phyloP scores from a whole-genome alignment of 2,113 vertebrate species.

The Chionomys nivalis region DNA sequence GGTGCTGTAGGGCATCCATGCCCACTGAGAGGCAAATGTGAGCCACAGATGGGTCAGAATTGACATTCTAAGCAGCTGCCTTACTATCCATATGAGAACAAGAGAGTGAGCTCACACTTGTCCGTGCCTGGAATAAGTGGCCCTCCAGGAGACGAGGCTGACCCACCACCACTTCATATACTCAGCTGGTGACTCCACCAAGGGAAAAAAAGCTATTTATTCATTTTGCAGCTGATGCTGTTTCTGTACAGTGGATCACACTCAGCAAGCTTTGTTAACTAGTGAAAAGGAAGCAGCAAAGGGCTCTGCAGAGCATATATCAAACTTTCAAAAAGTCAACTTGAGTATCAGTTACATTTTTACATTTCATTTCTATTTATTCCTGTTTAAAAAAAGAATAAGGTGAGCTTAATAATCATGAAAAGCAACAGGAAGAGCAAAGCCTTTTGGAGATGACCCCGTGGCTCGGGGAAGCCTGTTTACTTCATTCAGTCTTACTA shows the following conservation, averaged over 20 bases:
- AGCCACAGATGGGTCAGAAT: background rate
- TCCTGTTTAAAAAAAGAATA: conserved; percentile 12
- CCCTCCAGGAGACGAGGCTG: background rate
- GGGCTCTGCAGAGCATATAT: background rate
- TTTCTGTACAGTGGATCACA: background rate
- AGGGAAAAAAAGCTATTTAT: background rate
- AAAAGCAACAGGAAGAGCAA: background rate
- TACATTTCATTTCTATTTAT: conserved; percentile 6
- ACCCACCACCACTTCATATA: background rate
- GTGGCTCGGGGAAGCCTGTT: background rate
- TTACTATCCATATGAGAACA: background rate
- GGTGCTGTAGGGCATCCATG: background rate
- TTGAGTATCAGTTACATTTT: background rate
- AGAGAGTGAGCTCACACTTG: background rate
- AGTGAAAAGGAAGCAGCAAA: background rate
- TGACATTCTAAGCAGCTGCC: background rate
- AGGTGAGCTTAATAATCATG: background rate
- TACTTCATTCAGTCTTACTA: background rate
- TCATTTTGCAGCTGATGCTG: background rate
- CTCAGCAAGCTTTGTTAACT: conserved; percentile 8
- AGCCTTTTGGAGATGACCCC: background rate
- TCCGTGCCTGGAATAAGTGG: rapidly evolving
- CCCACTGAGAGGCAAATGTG: background rate
- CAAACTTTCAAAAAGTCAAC: background rate
- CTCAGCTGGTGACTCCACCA: background rate